Evolutionary conservation across 2,113 vertebrate species (phyloP).

Genomic region (Echinops telfairi): DNA sequence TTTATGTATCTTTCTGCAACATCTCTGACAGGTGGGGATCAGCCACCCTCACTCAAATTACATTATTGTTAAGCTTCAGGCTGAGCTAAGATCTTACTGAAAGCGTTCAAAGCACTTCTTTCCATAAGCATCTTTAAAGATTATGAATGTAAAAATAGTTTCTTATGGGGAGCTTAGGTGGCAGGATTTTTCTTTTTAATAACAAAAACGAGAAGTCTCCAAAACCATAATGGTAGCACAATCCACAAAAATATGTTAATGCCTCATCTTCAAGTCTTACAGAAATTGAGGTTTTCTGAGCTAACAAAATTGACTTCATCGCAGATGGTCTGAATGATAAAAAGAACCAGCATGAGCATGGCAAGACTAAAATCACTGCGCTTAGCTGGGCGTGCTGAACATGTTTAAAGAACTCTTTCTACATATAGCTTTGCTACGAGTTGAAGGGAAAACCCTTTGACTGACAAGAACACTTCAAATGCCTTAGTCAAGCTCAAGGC

Average conservation of each 20-base stretch:
- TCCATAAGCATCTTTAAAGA: constrained; percentile 83
- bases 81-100: constrained; percentile 75
- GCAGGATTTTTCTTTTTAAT: constrained; percentile 80
- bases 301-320: constrained; percentile 82
- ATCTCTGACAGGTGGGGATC: constrained; percentile 79
- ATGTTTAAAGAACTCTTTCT: constrained; percentile 66
- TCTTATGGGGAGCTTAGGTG: constrained; percentile 77
- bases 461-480: constrained; percentile 62
- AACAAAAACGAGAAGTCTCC: constrained; percentile 79
- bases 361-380: constrained; percentile 69
- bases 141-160: constrained; percentile 84
- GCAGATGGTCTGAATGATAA: constrained; percentile 80
- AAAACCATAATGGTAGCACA: constrained; percentile 76
- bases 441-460: constrained; percentile 57
- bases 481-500: constrained; percentile 51
- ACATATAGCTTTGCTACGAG: constrained; percentile 62
- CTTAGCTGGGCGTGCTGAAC: constrained; percentile 74
- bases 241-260: constrained; percentile 81
- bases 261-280: constrained; percentile 79
- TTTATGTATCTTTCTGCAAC: constrained; percentile 74
- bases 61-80: constrained; percentile 79
- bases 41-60: constrained; percentile 76
- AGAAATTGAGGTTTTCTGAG: constrained; percentile 83
- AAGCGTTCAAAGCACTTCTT: constrained; percentile 82
- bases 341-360: constrained; percentile 64